Evolutionary conservation across 92 coral and sea anemone genomes (phyloP).

Genomic region (Epizoanthus ramosus): DNA sequence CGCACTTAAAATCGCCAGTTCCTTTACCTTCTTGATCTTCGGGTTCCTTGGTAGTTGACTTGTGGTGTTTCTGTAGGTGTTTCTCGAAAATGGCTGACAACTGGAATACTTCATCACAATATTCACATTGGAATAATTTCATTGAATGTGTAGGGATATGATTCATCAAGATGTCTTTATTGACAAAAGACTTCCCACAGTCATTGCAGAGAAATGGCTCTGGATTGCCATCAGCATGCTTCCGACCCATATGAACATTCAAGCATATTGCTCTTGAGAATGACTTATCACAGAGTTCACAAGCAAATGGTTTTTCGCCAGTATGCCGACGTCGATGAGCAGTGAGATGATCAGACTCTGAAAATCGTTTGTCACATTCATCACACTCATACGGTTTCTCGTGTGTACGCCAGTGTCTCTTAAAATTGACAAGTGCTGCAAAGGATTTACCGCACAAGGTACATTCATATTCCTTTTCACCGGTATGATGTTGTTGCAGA

Average conservation of each 20-base stretch:
- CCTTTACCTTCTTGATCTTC: background rate
- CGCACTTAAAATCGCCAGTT: slow-evolving; percentile 4
- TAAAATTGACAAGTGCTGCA: background rate
- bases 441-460: background rate
- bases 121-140: slow-evolving; percentile 14
- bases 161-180: background rate
- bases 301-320: background rate
- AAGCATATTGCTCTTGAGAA: background rate
- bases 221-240: slow-evolving; percentile 4
- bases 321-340: slow-evolving; percentile 23
- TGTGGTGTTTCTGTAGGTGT: slow-evolving; percentile 5
- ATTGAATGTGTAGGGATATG: slow-evolving; percentile 19
- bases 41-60: background rate
- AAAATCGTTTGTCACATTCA: slow-evolving; percentile 29
- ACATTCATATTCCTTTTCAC: background rate
- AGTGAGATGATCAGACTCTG: slow-evolving; percentile 20
- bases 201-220: background rate
- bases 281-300: slow-evolving; percentile 31
- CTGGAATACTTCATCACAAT: slow-evolving; percentile 19
- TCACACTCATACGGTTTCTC: slow-evolving; percentile 30
- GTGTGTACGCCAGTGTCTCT: slow-evolving; percentile 9
- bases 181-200: slow-evolving; percentile 3
- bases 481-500: slow-evolving; percentile 1
- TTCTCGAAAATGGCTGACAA: slow-evolving; percentile 18
- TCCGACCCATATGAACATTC: background rate